Base-by-base conservation (phyloP, 2,888 invertebrate species). In the Sturmia bella region DNA sequence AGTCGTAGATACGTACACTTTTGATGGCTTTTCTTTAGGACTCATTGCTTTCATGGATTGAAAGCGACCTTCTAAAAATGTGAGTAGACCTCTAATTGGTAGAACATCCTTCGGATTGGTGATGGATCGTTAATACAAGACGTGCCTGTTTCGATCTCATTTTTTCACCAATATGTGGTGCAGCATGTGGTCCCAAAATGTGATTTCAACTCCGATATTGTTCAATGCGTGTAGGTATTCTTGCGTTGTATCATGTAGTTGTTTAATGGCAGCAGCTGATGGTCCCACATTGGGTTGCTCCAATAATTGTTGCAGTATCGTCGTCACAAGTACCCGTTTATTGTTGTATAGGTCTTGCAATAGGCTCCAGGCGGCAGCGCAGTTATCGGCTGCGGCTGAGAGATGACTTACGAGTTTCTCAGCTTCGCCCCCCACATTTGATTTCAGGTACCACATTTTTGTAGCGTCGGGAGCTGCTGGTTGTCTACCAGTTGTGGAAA, bases 21-120 rank as follows among this genome's bases (percentile, higher is more conserved):
- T 41, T 5, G 41, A 41, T 41, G 3, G 13, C 12, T 12, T 41
- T n/a, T n/a, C n/a, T n/a, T n/a, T n/a, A n/a, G n/a, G n/a, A n/a
- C n/a, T n/a, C n/a, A n/a, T n/a, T n/a, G n/a, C n/a, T n/a, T n/a
- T n/a, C n/a, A n/a, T n/a, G n/a, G n/a, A n/a, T n/a, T n/a, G n/a
- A n/a, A n/a, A n/a, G n/a, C n/a, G n/a, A n/a, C n/a, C n/a, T n/a
- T n/a, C n/a, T n/a, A n/a, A n/a, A n/a, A n/a, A n/a, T n/a, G n/a
- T n/a, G n/a, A n/a, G n/a, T n/a, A n/a, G n/a, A n/a, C n/a, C n/a
- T n/a, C n/a, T n/a, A n/a, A n/a, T n/a, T n/a, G n/a, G n/a, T n/a
- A n/a, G n/a, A n/a, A n/a, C n/a, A n/a, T 63, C 48, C 27, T 63
- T 63, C 27, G 63, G 17, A 17, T 45, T 63, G 9, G 5, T 48